Percentiles rank a stretch among this genome's conserved stretches.
phyloP scores from a whole-genome alignment of 2,888 invertebrate species.

The Noctuana brunneofusca region DNA sequence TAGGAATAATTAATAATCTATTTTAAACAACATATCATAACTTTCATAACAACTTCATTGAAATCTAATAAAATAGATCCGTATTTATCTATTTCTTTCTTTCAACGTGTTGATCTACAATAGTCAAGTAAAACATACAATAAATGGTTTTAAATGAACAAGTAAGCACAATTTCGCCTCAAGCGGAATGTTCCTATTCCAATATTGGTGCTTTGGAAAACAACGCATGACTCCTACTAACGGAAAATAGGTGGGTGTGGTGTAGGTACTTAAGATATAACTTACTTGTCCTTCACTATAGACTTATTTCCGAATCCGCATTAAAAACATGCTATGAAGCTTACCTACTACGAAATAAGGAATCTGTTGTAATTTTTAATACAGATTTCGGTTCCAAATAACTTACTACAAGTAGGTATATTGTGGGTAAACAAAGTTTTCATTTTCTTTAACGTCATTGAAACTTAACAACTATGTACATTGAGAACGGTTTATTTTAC shows the following conservation, averaged over 20 bases:
- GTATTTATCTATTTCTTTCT: not conserved
- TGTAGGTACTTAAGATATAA: constrained; percentile 1
- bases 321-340: not conserved
- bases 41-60: not conserved
- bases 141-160: too few relatives aligned
- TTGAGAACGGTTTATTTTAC: constrained; percentile 1
- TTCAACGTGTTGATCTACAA: too few relatives aligned
- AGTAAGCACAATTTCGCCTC: not conserved
- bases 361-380: not conserved
- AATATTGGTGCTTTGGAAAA: not conserved
- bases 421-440: not conserved
- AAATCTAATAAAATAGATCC: not conserved
- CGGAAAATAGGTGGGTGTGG: not conserved
- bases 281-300: not conserved
- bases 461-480: constrained; percentile 7
- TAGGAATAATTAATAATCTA: not conserved
- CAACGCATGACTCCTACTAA: not conserved
- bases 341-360: not conserved
- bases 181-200: constrained; percentile 11
- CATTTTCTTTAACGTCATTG: not conserved
- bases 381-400: not conserved
- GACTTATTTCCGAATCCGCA: not conserved
- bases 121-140: too few relatives aligned
- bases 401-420: not conserved
- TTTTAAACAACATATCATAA: not conserved